These are phyloP conservation scores for Drosophila kambysellisi DNA, from an alignment of 2,888 invertebrate species.

Conservation along the genomic window DNA sequence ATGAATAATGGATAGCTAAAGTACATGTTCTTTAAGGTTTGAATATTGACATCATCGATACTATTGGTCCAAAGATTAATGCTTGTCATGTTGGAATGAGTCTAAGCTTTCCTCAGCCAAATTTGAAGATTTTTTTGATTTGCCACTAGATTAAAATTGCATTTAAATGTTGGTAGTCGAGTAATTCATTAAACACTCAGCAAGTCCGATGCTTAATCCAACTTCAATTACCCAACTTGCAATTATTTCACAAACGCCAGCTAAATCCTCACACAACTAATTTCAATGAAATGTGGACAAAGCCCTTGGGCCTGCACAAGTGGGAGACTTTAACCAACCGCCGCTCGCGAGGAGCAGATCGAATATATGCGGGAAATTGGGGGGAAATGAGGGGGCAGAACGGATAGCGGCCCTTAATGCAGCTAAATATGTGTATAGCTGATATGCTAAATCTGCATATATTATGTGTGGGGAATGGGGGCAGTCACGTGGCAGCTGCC, in stretches of 20 bases:
- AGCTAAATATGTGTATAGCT: slow-evolving; percentile 64
- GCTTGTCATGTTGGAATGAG: background rate
- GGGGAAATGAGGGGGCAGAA: background rate
- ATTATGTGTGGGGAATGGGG: slow-evolving; percentile 35
- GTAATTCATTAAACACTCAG: background rate
- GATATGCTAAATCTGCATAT: slow-evolving; percentile 63
- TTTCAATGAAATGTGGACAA: slow-evolving; percentile 33
- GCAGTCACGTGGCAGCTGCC: slow-evolving; percentile 32
- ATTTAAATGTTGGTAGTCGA: background rate
- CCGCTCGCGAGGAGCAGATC: slow-evolving; percentile 40
- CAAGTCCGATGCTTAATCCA: background rate
- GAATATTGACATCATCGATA: background rate
- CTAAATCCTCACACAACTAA: slow-evolving; percentile 30
- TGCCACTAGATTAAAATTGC: background rate
- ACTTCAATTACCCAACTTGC: slow-evolving; percentile 13
- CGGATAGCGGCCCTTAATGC: slow-evolving; percentile 53
- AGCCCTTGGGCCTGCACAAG: slow-evolving; percentile 37
- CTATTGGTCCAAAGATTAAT: background rate
- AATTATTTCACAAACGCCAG: slow-evolving; percentile 23
- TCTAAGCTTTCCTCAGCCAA: background rate
- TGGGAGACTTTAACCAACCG: slow-evolving; percentile 1
- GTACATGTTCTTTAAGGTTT: background rate
- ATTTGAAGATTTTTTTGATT: background rate
- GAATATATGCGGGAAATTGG: slow-evolving; percentile 54
- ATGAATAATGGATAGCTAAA: background rate